Evolutionary conservation across 2,888 invertebrate genomes (phyloP), one percentile per base, ranked within the genome.

Genomic region (Campoplex nolae): DNA sequence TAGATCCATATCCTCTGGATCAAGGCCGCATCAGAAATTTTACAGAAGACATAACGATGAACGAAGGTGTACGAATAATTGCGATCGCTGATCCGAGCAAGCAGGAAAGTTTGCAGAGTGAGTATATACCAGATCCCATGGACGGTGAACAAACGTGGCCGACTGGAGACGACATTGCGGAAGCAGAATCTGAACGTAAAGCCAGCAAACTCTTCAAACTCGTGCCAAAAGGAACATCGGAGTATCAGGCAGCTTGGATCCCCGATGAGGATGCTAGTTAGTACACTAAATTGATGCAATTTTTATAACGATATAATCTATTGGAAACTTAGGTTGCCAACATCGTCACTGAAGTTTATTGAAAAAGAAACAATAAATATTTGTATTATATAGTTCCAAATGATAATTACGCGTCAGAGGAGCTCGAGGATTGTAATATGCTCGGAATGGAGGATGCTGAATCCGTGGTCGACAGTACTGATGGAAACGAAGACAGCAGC

Each of bases 81-180:
- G 96, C 96, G 92, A 94, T 93, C 54, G 96, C 96, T 32, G 96
- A 97, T 94, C 96, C 96, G 1, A 91, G 92, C 0, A 96, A 96
- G 92, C 98, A 97, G 95, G 97, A 97, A 92, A 96, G 97, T 78
- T 95, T 99, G 58, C 96, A 96, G 84, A 95, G 96, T 42, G 99
- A 98, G 95, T 97, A 98, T 94, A 95, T 97, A 78, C 97, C 97
- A 0, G 98, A 99, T 95, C 97, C 97, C 8, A 97, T 99, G 98
- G 98, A 98, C 93, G 98, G 97, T 1, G 99, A 99, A 93, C 99
- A 99, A 95, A 99, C 99, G 0, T 99, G 98, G 98, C 99, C 99
- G 0, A 98, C 98, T 23, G 97, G 97, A 89, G 98, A 99, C 92
- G 99, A 99, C 95, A 96, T 98, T 87, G 96, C 96, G 88, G 96